phyloP scores from a whole-genome alignment of 2,113 vertebrate species.

The Gnathonemus echidnorhynchus region DNA sequence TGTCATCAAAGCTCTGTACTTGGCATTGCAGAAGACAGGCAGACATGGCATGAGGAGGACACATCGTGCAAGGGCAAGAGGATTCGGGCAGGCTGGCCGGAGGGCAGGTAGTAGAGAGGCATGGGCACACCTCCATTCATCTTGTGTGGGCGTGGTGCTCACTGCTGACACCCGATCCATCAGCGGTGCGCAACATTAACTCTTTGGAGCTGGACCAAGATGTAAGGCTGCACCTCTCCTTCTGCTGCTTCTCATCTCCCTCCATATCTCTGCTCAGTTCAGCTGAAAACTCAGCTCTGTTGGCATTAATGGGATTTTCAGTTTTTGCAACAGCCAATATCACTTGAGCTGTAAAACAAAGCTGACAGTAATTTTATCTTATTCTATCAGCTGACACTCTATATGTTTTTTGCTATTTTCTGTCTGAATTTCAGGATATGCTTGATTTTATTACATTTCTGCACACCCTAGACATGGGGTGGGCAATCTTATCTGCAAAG shows the following conservation, averaged over 20 bases:
- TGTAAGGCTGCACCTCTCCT: background rate
- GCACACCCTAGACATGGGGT: background rate
- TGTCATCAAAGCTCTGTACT: background rate
- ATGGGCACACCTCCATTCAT: constrained; percentile 46
- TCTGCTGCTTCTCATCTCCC: constrained; percentile 10
- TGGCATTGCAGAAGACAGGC: background rate
- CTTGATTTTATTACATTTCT: background rate
- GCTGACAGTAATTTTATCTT: background rate
- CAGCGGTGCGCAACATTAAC: constrained; percentile 50
- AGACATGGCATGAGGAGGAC: background rate
- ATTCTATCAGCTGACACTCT: background rate
- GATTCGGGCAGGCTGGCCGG: background rate
- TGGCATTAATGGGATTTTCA: background rate
- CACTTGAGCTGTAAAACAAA: background rate
- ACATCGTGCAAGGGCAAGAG: background rate
- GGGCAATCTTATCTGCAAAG: too few relatives aligned
- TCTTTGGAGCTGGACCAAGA: constrained; percentile 54
- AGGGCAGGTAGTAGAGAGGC: background rate
- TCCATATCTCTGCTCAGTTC: background rate
- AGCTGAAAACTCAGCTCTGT: background rate
- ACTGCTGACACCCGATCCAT: constrained; percentile 56
- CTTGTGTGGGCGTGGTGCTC: constrained; percentile 46
- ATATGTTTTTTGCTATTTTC: background rate
- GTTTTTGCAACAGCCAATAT: background rate
- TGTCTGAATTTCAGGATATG: background rate